phyloP scores from a whole-genome alignment of 1,140 invertebrate species.

The Drosophila sp. region DNA sequence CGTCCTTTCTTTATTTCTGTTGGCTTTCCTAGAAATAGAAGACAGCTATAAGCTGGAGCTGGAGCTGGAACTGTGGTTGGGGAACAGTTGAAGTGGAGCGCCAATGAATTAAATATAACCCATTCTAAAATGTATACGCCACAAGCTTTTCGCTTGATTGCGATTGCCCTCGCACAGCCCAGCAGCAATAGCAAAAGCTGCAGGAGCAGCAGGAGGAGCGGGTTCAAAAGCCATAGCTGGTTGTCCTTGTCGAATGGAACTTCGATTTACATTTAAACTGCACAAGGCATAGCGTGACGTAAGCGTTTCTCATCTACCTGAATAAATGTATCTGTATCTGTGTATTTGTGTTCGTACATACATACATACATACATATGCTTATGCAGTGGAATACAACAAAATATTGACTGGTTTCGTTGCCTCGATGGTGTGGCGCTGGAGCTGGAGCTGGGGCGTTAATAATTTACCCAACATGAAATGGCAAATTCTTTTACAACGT shows the following conservation, averaged over 20 bases:
- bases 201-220: background rate
- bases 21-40: constrained; percentile 54
- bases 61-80: background rate
- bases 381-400: constrained; percentile 3
- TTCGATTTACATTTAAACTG: constrained; percentile 79
- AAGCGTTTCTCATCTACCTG: constrained; percentile 30
- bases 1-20: constrained; percentile 25
- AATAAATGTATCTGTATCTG: constrained; percentile 16
- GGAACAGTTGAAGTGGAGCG: constrained; percentile 64
- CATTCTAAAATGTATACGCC: constrained; percentile 74
- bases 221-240: constrained; percentile 2
- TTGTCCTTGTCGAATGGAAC: constrained; percentile 66
- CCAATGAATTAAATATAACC: constrained; percentile 78
- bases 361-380: background rate
- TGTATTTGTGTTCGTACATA: constrained; percentile 2
- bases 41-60: constrained; percentile 17
- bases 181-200: background rate
- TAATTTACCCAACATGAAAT: constrained; percentile 40
- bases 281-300: constrained; percentile 57
- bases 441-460: constrained; percentile 4
- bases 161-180: constrained; percentile 46
- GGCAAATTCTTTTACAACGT: constrained; percentile 9
- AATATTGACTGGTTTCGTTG: constrained; percentile 6
- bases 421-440: background rate
- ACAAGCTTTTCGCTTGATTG: constrained; percentile 77